phyloP scores from a whole-genome alignment of 1,140 invertebrate genomes.

The Camponotus vicinus region DNA sequence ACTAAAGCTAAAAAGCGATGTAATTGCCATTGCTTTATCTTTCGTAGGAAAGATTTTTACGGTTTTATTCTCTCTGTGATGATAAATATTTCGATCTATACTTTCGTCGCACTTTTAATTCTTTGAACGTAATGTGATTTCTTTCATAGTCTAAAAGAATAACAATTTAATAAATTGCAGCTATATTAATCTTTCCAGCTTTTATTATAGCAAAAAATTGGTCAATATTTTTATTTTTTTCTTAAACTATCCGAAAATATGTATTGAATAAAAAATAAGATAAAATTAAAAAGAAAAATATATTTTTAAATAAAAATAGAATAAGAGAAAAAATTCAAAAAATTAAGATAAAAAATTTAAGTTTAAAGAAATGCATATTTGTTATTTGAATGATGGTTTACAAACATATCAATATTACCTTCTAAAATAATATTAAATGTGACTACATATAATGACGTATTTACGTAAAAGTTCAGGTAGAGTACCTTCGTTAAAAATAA shows the following conservation, averaged over 20 bases:
- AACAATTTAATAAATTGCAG: not conserved
- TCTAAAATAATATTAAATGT: not conserved
- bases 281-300: not conserved
- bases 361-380: not conserved
- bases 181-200: not conserved
- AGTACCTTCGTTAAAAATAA: not conserved
- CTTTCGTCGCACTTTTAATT: not conserved
- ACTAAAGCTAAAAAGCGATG: constrained; percentile 1
- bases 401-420: not conserved
- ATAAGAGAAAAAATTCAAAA: no score
- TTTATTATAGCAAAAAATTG: not conserved
- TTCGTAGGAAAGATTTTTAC: not conserved
- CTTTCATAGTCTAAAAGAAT: not conserved
- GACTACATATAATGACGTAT: not conserved
- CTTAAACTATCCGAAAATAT: not conserved
- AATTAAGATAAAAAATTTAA: no score
- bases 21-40: not conserved
- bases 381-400: no score
- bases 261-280: not conserved
- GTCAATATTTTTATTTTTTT: not conserved
- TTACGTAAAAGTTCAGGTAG: not conserved
- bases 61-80: not conserved
- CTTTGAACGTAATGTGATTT: not conserved
- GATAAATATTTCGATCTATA: not conserved
- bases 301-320: not conserved